Conservation (phyloP, 2,888 invertebrate species). For the Tipula helvola region DNA sequence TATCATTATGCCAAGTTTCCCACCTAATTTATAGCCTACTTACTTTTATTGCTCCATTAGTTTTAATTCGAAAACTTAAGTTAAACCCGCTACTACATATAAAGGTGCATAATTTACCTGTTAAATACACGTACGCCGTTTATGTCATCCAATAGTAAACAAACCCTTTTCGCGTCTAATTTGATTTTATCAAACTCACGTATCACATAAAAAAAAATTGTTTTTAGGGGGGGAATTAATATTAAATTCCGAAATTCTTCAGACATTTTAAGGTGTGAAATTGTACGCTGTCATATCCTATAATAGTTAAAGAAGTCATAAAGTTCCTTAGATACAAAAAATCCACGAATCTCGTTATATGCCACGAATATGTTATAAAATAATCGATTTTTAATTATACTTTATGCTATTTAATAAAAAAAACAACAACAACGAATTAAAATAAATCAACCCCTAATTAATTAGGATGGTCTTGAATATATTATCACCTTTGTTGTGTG, state of each 20-base stretch:
- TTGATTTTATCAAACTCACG: background rate
- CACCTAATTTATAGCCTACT: background rate
- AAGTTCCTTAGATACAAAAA: background rate
- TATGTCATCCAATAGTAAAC: background rate
- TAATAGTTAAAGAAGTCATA: background rate
- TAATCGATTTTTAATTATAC: background rate
- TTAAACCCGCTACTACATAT: background rate
- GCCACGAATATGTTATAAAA: background rate
- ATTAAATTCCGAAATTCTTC: background rate
- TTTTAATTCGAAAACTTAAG: background rate
- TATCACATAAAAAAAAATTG: background rate
- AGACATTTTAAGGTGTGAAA: background rate
- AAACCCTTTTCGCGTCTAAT: background rate
- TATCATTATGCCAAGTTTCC: background rate
- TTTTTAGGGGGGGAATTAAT: background rate
- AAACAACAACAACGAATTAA: background rate
- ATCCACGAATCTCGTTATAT: background rate
- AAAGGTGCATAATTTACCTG: background rate
- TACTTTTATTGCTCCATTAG: background rate
- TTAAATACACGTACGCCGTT: background rate
- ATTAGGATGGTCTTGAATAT: background rate
- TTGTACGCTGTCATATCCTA: background rate
- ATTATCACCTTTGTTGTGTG: background rate
- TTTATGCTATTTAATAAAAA: background rate
- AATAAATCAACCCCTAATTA: slow-evolving; percentile 4